These are phyloP conservation scores for Podargus strigoides DNA, from an alignment of 2,797 vertebrate genomes.

Conservation along the genomic window DNA sequence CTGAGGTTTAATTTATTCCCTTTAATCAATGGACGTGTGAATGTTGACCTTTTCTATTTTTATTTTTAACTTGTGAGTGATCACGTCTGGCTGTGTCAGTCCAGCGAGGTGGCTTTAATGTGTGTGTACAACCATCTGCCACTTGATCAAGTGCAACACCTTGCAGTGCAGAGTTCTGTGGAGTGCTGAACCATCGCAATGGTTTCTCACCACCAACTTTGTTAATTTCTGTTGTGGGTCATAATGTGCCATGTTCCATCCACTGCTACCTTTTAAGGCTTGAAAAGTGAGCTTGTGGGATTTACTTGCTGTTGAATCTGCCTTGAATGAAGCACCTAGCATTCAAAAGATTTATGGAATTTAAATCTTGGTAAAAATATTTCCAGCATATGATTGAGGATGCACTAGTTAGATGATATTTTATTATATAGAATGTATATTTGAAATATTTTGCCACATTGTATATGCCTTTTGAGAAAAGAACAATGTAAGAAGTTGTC, in stretches of 20 bases:
- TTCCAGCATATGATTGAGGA: conserved; percentile 52
- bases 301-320: conserved; percentile 41
- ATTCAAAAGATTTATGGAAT: conserved; percentile 27
- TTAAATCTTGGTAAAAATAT: conserved; percentile 47
- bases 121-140: not conserved
- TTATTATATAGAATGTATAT: conserved; percentile 63
- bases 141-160: not conserved
- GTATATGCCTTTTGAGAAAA: conserved; percentile 56
- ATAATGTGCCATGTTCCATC: not conserved
- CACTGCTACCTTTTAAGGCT: conserved; percentile 7
- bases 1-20: conserved; percentile 76
- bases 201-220: conserved; percentile 6
- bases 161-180: not conserved
- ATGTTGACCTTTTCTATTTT: conserved; percentile 64
- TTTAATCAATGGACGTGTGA: conserved; percentile 60
- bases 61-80: conserved; percentile 59
- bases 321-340: conserved; percentile 44
- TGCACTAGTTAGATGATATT: conserved; percentile 58
- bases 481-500: conserved; percentile 48
- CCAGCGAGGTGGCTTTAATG: conserved; percentile 1
- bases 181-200: not conserved
- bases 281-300: conserved; percentile 17
- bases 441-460: conserved; percentile 62
- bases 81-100: not conserved
- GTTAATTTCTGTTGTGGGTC: conserved; percentile 7